These are phyloP conservation scores for Nycticryphes semicollaris DNA, from an alignment of 2,113 vertebrate species.

Conservation along the genomic window DNA sequence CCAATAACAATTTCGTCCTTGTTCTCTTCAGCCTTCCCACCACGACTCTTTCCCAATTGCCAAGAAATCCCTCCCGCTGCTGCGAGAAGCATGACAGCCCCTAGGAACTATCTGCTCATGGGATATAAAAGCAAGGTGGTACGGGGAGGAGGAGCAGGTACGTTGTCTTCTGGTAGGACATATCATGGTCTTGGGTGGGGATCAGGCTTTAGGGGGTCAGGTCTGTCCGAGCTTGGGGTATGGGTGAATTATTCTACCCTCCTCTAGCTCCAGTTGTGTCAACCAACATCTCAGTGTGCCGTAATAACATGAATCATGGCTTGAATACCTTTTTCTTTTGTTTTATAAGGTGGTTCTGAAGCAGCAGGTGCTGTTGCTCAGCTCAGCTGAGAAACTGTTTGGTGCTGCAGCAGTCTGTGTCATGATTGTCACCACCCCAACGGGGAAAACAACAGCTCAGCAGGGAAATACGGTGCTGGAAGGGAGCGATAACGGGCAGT, in stretches of 20 bases:
- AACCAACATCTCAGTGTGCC: not conserved
- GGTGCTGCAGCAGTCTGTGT: not conserved
- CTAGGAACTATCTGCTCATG: not conserved
- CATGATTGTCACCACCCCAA: accelerated
- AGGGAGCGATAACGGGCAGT: not conserved
- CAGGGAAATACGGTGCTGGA: not conserved
- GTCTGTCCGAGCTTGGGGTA: not conserved
- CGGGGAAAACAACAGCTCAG: not conserved
- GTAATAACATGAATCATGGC: not conserved
- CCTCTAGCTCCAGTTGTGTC: not conserved
- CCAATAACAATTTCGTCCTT: not conserved
- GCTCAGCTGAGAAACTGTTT: not conserved
- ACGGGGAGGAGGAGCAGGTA: not conserved
- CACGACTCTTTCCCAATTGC: not conserved
- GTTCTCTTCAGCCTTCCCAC: not conserved
- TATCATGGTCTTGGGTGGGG: not conserved
- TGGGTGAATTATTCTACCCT: not conserved
- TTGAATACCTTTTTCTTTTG: not conserved
- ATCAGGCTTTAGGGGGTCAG: not conserved
- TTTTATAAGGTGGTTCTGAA: not conserved
- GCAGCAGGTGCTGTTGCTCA: not conserved
- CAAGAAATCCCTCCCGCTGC: not conserved
- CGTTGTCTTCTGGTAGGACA: not conserved
- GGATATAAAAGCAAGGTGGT: not conserved
- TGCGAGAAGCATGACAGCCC: not conserved